Base-by-base conservation (phyloP, 2,888 invertebrate genomes). In the Phaonia tiefii region DNA sequence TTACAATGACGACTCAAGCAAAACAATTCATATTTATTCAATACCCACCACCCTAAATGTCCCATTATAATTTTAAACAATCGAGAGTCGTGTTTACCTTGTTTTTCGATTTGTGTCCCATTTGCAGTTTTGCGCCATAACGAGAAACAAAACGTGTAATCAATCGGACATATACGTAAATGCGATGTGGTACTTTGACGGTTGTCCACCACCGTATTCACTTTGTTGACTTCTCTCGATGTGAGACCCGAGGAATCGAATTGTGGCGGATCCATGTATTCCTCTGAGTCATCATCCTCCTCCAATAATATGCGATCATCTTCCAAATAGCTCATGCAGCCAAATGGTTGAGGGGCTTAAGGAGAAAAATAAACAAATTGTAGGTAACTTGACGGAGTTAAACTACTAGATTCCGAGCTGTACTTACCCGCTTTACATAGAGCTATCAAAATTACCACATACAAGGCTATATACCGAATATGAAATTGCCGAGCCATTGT, bases 141-240 rank as follows among this genome's bases (percentile, higher is more conserved):
- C 0, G 88, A 86, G 49, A 89, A 89, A 46, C 89, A 89, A 58
- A 88, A 89, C 31, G 88, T 89, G 2, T 88, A 89, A n/a, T 88
- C 89, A 15, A 85, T 80, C 0, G 85, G 83, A 65, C 89, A 89
- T 51, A 79, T 80, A 10, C 88, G 85, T 22, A 79, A 83, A 44
- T 67, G 82, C 1, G 77, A 65, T 7, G 63, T 58, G 1, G 70
- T 20, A n/a, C 42, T 22, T 44, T 39, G 58, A 11, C 42, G 44
- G 31, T 22, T 63, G 3, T 79, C 79, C 25, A 66, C 10, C 17
- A 65, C 76, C 1, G 65, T 22, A 42, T 37, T 65, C 2, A 75
- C 60, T 1, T 56, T 42, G 56, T 31, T 79, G 22, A 76, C 39
- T 42, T 81, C 81, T 31, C 71, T 71, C 13, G 78, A 72, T 20